A percentile compares a stretch with the other conserved stretches of the same genome.
phyloP scores from a whole-genome alignment of 1,140 invertebrate genomes.

The Drosophila eugracilis region DNA sequence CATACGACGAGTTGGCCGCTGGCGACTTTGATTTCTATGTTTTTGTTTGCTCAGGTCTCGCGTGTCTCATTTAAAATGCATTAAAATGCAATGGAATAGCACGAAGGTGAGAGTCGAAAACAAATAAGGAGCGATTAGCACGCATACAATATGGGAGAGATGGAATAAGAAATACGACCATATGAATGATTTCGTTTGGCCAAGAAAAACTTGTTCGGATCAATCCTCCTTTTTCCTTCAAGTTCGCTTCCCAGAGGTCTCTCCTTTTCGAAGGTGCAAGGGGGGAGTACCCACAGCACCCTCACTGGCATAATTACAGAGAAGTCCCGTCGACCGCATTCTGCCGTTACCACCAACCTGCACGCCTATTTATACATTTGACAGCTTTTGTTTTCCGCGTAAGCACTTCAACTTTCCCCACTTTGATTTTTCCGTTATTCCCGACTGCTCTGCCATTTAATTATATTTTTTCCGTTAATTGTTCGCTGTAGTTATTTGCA shows the following conservation, averaged over 20 bases:
- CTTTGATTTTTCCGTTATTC: slow-evolving; percentile 31
- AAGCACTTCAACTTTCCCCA: slow-evolving; percentile 28
- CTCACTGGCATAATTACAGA: slow-evolving; percentile 60
- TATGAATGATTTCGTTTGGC: background rate
- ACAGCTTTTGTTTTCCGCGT: slow-evolving; percentile 37
- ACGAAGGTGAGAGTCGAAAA: slow-evolving; percentile 29
- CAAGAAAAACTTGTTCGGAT: too few relatives aligned
- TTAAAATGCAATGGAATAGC: slow-evolving; percentile 72
- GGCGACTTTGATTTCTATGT: slow-evolving; percentile 27
- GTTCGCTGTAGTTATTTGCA: slow-evolving; percentile 22
- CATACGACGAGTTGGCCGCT: slow-evolving; percentile 65
- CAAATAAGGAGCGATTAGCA: slow-evolving; percentile 52
- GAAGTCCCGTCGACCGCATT: slow-evolving; percentile 4
- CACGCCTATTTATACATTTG: slow-evolving; percentile 54
- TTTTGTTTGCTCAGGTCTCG: slow-evolving; percentile 42
- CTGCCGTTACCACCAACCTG: background rate
- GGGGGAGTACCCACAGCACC: background rate
- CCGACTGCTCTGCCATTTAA: slow-evolving; percentile 50
- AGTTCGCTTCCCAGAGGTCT: slow-evolving; percentile 44
- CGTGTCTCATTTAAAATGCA: slow-evolving; percentile 74
- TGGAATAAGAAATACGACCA: background rate
- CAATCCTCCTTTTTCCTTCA: slow-evolving; percentile 1
- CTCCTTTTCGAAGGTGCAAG: slow-evolving; percentile 49
- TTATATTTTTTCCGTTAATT: slow-evolving; percentile 40
- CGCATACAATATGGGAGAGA: slow-evolving; percentile 45